These are phyloP conservation scores for Mus minutoides DNA, from an alignment of 2,797 vertebrate genomes.

Conservation along the genomic window DNA sequence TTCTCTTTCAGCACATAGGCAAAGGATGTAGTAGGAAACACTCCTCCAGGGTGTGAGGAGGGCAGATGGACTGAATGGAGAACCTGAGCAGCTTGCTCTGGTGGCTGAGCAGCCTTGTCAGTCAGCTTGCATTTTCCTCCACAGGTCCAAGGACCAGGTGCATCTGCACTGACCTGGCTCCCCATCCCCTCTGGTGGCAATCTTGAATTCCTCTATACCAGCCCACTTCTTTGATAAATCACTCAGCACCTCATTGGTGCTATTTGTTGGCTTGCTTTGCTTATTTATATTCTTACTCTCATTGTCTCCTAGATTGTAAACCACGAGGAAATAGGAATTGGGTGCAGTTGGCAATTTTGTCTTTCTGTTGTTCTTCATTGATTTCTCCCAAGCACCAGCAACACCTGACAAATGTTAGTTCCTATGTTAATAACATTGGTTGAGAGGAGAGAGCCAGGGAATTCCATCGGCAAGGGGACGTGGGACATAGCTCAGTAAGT, in stretches of 20 bases:
- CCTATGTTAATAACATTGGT: not conserved
- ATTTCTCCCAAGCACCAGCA: not conserved
- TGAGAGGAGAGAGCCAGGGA: not conserved
- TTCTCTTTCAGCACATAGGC: not conserved
- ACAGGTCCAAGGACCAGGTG: not conserved
- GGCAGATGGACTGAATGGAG: not conserved
- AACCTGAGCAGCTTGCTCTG: not conserved
- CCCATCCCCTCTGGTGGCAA: not conserved
- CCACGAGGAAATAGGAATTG: not conserved
- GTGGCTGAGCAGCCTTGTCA: not conserved
- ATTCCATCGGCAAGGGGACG: not conserved
- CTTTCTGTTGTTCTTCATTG: not conserved
- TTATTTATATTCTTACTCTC: not conserved
- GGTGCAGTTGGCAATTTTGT: not conserved
- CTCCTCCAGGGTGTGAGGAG: not conserved
- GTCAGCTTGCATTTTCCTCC: not conserved
- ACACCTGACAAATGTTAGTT: not conserved
- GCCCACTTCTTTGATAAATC: no score
- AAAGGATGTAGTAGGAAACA: not conserved
- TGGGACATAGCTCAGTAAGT: not conserved
- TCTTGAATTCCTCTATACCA: not conserved
- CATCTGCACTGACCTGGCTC: not conserved
- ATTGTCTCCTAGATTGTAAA: not conserved
- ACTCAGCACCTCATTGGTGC: no score
- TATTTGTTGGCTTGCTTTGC: not conserved